Percentiles rank a stretch among this genome's conserved stretches.
Conservation (phyloP, 2,113 vertebrate genomes). For the Amphilophus citrinellus region DNA sequence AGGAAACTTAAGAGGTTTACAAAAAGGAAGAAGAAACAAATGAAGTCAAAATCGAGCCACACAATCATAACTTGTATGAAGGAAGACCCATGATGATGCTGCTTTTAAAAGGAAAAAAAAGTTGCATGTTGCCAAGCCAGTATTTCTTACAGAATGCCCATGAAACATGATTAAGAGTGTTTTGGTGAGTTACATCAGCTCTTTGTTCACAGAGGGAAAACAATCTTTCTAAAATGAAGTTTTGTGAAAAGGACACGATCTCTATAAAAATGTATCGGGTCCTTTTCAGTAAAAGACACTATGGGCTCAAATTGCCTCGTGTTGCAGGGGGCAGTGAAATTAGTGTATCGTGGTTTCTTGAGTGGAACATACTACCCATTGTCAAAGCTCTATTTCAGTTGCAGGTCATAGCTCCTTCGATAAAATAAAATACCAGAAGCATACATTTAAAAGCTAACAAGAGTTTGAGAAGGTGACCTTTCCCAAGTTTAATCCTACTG, state of each 20-base stretch:
- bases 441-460: neutral
- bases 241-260: neutral
- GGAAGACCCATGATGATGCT: neutral
- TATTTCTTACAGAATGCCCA: neutral
- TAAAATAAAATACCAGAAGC: neutral
- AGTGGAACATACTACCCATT: neutral
- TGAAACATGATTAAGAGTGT: neutral
- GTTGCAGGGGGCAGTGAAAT: neutral
- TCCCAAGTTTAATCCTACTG: neutral
- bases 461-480: neutral
- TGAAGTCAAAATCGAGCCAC: neutral
- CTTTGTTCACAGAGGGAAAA: neutral
- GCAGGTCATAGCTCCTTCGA: neutral
- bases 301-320: neutral
- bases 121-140: neutral
- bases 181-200: neutral
- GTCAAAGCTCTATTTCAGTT: neutral
- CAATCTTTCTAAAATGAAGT: neutral
- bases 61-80: neutral
- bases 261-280: neutral
- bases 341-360: neutral
- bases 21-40: neutral
- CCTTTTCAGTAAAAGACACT: neutral
- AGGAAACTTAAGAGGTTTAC: neutral
- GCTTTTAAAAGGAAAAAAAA: neutral